phyloP scores from a whole-genome alignment of 2,797 vertebrate genomes.

The Gadopsis marmoratus region DNA sequence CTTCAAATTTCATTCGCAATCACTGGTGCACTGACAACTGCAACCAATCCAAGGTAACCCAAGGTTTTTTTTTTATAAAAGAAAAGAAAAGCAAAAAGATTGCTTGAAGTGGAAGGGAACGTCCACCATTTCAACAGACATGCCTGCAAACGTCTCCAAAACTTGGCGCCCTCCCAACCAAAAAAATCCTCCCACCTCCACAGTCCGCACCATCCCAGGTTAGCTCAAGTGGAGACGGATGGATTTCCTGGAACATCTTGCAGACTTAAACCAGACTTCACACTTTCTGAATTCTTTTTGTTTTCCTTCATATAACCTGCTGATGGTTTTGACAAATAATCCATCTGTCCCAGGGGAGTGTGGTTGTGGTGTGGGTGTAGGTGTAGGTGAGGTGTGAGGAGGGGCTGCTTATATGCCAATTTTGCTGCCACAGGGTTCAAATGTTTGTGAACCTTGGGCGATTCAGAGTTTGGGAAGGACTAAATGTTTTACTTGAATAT shows the following conservation, averaged over 20 bases:
- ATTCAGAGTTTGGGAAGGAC: conserved; percentile 24
- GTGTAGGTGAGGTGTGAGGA: conserved; percentile 37
- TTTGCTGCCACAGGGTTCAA: conserved; percentile 31
- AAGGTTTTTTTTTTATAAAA: conserved; percentile 21
- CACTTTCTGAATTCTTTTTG: conserved; percentile 36
- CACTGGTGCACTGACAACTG: conserved; percentile 34
- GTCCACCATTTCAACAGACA: conserved; percentile 49
- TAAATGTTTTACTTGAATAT: conserved; percentile 2
- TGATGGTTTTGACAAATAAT: conserved; percentile 66
- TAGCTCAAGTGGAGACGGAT: conserved; percentile 46
- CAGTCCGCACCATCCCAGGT: conserved; percentile 32
- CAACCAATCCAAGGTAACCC: conserved; percentile 66
- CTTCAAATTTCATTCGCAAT: conserved; percentile 67
- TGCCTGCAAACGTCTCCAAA: conserved; percentile 29
- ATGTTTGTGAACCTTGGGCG: neutral
- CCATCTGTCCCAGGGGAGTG: conserved; percentile 31
- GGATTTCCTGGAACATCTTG: conserved; percentile 64
- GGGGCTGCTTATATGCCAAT: conserved; percentile 31
- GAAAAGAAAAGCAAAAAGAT: conserved; percentile 37
- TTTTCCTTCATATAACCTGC: conserved; percentile 25
- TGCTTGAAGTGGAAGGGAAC: conserved; percentile 27
- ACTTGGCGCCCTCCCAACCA: conserved; percentile 6
- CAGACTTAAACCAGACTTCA: conserved; percentile 70
- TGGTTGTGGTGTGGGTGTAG: conserved; percentile 14
- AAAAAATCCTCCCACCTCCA: conserved; percentile 1